phyloP scores from a whole-genome alignment of 2,113 vertebrate genomes.

The Chamaetylas fuelleborni region DNA sequence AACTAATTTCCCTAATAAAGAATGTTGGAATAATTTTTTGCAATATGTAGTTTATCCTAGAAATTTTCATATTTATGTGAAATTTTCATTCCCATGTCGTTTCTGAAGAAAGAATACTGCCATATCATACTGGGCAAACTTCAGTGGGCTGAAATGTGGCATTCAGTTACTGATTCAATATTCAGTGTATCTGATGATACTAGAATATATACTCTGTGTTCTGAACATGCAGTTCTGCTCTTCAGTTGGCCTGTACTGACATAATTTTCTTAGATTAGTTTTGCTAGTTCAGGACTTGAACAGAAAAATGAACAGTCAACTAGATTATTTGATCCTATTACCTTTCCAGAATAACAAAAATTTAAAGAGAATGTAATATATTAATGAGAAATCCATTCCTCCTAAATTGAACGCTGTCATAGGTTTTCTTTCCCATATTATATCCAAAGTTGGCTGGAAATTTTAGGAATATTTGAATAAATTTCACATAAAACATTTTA shows the following conservation, averaged over 20 bases:
- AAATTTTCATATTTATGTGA: not conserved
- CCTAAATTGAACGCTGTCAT: not conserved
- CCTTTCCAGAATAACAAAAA: not conserved
- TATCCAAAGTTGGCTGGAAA: not conserved
- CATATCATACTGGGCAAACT: not conserved
- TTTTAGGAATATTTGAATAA: not conserved
- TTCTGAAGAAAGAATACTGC: not conserved
- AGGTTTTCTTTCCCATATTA: not conserved
- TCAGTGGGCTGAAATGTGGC: not conserved
- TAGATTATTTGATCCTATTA: not conserved
- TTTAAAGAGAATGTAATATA: not conserved
- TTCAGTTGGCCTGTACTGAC: not conserved
- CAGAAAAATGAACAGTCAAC: not conserved
- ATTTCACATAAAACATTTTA: not conserved
- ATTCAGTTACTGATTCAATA: not conserved
- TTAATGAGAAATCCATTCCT: not conserved
- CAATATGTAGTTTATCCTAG: not conserved
- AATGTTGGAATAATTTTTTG: not conserved
- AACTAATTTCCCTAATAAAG: not conserved
- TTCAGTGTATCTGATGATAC: not conserved
- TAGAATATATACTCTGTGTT: not conserved
- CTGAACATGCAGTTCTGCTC: not conserved
- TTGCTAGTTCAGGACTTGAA: not conserved
- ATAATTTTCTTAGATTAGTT: not conserved
- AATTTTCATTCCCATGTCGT: not conserved